Conservation (phyloP, 2,888 invertebrate species). For the Synergus laeviventris region DNA sequence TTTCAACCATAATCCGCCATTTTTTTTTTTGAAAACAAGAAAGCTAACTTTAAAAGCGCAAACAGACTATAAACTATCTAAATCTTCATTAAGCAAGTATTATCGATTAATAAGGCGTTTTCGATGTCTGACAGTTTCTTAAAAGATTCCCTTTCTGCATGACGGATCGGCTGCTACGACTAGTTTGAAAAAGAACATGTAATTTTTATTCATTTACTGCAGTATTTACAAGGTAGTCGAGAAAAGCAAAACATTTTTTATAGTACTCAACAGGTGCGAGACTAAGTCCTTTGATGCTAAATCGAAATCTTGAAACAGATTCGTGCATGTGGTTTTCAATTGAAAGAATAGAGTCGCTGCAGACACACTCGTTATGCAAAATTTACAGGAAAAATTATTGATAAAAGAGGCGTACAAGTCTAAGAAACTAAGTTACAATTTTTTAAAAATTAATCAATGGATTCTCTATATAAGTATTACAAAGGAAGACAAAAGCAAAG, state of each 20-base stretch:
- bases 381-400: not conserved
- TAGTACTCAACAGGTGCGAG: slow-evolving; percentile 24
- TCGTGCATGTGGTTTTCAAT: not conserved
- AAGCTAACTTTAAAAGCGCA: slow-evolving; percentile 45
- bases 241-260: not conserved
- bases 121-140: slow-evolving; percentile 67
- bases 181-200: slow-evolving; percentile 57
- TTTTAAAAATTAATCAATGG: slow-evolving; percentile 19
- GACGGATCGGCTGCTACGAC: slow-evolving; percentile 59
- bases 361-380: not conserved
- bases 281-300: slow-evolving; percentile 29
- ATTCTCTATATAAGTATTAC: slow-evolving; percentile 13
- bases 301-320: slow-evolving; percentile 39
- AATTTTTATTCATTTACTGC: slow-evolving; percentile 5
- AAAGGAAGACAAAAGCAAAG: slow-evolving; percentile 22
- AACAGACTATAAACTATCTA: slow-evolving; percentile 45
- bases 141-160: slow-evolving; percentile 47
- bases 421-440: not conserved
- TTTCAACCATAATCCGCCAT: slow-evolving; percentile 29
- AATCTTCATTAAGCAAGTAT: slow-evolving; percentile 40
- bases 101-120: slow-evolving; percentile 68
- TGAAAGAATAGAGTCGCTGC: slow-evolving; percentile 36
- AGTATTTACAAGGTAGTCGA: slow-evolving; percentile 28
- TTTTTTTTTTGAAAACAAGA: not conserved
- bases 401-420: not conserved